Evolutionary conservation across 2,797 vertebrate genomes (phyloP), one percentile per base, ranked within the genome.

Genomic region (Spinibarbus caldwelli): DNA sequence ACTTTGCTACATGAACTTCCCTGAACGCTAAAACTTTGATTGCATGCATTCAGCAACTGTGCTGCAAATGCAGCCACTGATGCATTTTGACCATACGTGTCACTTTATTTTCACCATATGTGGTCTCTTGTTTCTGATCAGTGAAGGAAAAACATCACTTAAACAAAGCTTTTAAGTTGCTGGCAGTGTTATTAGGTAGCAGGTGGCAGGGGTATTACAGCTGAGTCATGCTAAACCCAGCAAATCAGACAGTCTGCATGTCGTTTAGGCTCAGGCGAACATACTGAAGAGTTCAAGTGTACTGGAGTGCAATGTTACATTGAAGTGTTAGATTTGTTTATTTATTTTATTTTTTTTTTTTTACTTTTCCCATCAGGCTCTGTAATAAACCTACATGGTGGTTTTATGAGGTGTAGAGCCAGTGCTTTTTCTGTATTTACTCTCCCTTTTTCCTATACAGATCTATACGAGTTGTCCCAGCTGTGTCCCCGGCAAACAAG

Each of bases 221-320:
- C 57, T 41, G 88, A 87, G 59, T 89, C 88, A 84, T 82, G 47
- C 78, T 83, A 78, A 87, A 84, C 15, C 67, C 77, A 70, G 77
- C 38, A 54, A 84, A 64, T 62, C 82, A 70, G n/a, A 62, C 57
- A 15, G 68, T 57, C 70, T 41, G 54, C 11, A 17, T 64, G 68
- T n/a, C 43, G 6, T 11, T 71, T 59, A 34, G 62, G 52, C 52
- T 72, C 34, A 2, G 52, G 15, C 11, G 26, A 85, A 62, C 67
- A 49, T 49, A 72, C 21, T 14, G 66, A 85, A 71, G 36, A 34
- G 64, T 31, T 77, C 23, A 68, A 77, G 62, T 43, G 36, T 21
- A 38, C 38, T n/a, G 8, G 14, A 71, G 9, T 62, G 36, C 21
- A n/a, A 45, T 59, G 49, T 47, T 29, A 21, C 36, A n/a, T 68